Evolutionary conservation across 2,797 vertebrate genomes (phyloP).

Genomic region (Mycteria americana): DNA sequence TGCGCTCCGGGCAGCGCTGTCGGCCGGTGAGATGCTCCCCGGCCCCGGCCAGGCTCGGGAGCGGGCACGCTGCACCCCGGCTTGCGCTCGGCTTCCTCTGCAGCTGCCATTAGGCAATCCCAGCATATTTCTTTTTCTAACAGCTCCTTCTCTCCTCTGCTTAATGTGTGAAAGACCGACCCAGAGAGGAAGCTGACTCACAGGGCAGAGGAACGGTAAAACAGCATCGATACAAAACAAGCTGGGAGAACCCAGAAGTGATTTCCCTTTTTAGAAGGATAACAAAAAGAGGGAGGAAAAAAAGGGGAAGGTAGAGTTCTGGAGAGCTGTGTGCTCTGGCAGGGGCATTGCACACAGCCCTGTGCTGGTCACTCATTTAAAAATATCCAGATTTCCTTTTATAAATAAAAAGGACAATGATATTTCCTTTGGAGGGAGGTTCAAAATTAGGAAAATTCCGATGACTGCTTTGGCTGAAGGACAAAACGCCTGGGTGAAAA

Average conservation of each 20-base stretch:
- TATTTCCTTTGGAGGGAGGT: constrained; percentile 17
- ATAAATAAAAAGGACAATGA: constrained; percentile 16
- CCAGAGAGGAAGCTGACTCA: constrained; percentile 45
- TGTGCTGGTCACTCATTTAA: not conserved
- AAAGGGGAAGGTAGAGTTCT: not conserved
- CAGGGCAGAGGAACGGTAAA: not conserved
- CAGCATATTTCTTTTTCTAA: not conserved
- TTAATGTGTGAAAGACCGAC: not conserved
- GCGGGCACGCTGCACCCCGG: not conserved
- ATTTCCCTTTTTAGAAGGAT: not conserved
- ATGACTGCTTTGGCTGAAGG: not conserved
- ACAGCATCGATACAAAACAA: not conserved
- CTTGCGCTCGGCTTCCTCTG: accelerated
- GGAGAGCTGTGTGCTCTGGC: accelerated
- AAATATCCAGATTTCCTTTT: constrained; percentile 41
- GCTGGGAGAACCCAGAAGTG: not conserved
- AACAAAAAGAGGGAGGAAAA: not conserved
- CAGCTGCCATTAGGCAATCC: not conserved
- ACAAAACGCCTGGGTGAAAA: not conserved
- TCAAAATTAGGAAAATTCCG: not conserved
- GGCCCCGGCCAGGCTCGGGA: not conserved
- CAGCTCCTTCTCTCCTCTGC: not conserved
- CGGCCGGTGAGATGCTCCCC: accelerated
- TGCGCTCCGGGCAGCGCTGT: accelerated
- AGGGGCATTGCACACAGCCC: not conserved